Evolutionary conservation across 2,113 vertebrate species (phyloP).

Genomic region (Dasyornis broadbenti): DNA sequence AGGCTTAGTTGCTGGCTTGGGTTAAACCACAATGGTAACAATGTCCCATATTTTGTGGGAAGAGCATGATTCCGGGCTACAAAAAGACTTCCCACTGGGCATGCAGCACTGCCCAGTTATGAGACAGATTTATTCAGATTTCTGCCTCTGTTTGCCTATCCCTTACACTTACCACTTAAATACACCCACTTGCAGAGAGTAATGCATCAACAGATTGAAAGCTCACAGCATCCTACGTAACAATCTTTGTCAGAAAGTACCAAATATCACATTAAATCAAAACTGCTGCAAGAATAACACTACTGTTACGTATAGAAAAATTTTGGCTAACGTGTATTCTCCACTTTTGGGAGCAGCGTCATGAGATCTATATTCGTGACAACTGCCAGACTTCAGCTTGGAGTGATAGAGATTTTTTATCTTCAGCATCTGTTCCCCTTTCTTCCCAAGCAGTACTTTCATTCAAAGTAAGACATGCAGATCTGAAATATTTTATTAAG

Average conservation of each 20-base stretch:
- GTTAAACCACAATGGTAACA: neutral
- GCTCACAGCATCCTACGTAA: neutral
- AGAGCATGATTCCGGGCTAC: neutral
- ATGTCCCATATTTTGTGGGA: accelerated
- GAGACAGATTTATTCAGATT: neutral
- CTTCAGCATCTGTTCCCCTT: neutral
- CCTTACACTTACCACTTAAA: neutral
- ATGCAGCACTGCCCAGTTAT: neutral
- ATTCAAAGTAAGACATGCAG: neutral
- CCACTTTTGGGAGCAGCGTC: neutral
- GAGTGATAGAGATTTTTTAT: neutral
- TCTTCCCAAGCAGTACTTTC: neutral
- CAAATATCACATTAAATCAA: neutral
- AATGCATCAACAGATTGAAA: neutral
- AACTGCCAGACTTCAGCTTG: neutral
- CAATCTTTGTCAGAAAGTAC: neutral
- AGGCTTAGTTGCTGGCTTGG: neutral
- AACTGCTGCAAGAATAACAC: neutral
- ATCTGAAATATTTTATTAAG: neutral
- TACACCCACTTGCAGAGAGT: neutral
- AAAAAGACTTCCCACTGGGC: neutral
- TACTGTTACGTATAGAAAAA: neutral
- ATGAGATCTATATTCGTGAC: neutral
- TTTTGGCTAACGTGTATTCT: neutral
- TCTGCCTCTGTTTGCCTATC: neutral